Percentiles rank a stretch among this genome's conserved stretches.
Evolutionary conservation across 2,888 invertebrate genomes (phyloP).

Genomic region (Diarsia dahlii): DNA sequence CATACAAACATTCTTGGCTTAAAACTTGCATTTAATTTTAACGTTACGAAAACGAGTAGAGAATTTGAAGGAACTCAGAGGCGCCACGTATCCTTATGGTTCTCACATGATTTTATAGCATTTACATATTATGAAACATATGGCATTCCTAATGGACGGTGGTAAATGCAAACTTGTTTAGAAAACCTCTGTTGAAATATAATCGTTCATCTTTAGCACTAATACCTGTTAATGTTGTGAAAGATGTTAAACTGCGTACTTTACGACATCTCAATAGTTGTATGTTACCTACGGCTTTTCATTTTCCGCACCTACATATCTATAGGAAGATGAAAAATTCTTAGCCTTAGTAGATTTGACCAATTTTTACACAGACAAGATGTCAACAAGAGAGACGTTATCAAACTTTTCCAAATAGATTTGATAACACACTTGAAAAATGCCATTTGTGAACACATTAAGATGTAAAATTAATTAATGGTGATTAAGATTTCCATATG

Average conservation of each 20-base stretch:
- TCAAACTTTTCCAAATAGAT: background rate
- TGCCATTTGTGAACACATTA: background rate
- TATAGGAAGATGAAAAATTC: background rate
- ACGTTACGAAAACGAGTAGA: slow-evolving; percentile 11
- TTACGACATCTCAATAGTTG: slow-evolving; percentile 2
- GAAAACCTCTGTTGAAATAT: slow-evolving; percentile 48
- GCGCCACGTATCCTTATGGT: slow-evolving; percentile 12
- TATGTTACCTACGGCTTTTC: background rate
- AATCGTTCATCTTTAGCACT: slow-evolving; percentile 25
- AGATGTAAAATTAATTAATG: slow-evolving; percentile 20
- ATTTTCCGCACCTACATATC: background rate
- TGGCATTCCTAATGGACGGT: slow-evolving; percentile 33
- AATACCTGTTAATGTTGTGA: slow-evolving; percentile 12
- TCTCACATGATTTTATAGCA: slow-evolving; percentile 16
- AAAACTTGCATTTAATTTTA: background rate
- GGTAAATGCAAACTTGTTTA: slow-evolving; percentile 51
- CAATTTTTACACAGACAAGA: too few species aligned
- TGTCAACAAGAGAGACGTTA: background rate
- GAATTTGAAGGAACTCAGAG: slow-evolving; percentile 21
- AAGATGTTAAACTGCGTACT: slow-evolving; percentile 20
- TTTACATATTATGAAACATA: slow-evolving; percentile 42
- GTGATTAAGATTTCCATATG: slow-evolving; percentile 28
- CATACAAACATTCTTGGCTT: slow-evolving; percentile 13
- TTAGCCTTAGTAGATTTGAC: background rate
- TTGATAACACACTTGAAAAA: background rate